These are phyloP conservation scores for Podarcis raffonei DNA, from an alignment of 2,113 vertebrate species.

Conservation along the genomic window DNA sequence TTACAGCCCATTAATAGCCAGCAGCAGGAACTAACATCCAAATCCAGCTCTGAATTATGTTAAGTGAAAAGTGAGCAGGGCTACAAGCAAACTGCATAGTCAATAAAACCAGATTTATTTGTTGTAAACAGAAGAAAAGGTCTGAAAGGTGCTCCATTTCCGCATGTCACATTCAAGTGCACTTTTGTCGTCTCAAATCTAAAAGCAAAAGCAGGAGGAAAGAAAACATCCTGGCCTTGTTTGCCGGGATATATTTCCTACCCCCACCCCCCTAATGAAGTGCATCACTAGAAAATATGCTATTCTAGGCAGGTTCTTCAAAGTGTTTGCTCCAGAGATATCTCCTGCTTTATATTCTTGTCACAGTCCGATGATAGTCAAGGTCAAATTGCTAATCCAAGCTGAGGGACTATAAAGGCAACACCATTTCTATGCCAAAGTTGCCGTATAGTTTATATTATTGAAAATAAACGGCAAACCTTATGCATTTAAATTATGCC, in stretches of 20 bases:
- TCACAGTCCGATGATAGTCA: conserved; percentile 30
- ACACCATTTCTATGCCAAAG: conserved; percentile 10
- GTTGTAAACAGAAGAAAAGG: conserved; percentile 9
- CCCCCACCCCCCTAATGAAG: conserved; percentile 23
- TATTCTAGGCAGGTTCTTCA: conserved; percentile 8
- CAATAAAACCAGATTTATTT: not conserved
- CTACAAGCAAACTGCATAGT: not conserved
- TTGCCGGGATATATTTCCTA: not conserved
- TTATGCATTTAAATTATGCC: not conserved
- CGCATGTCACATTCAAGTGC: not conserved
- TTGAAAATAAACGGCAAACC: not conserved
- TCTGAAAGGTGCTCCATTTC: not conserved
- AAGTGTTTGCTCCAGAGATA: conserved; percentile 16
- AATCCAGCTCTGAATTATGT: not conserved
- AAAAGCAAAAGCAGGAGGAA: not conserved
- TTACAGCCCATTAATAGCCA: not conserved
- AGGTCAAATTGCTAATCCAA: conserved; percentile 41
- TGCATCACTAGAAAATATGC: not conserved
- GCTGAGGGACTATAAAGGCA: conserved; percentile 14
- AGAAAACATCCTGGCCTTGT: not conserved
- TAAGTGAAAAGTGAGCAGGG: not conserved
- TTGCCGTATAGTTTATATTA: not conserved
- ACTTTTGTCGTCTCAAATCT: conserved; percentile 14
- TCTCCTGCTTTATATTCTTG: conserved; percentile 37
- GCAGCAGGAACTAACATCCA: not conserved